Conservation (phyloP, 2,888 invertebrate genomes). For the Hypomecis punctinalis region DNA sequence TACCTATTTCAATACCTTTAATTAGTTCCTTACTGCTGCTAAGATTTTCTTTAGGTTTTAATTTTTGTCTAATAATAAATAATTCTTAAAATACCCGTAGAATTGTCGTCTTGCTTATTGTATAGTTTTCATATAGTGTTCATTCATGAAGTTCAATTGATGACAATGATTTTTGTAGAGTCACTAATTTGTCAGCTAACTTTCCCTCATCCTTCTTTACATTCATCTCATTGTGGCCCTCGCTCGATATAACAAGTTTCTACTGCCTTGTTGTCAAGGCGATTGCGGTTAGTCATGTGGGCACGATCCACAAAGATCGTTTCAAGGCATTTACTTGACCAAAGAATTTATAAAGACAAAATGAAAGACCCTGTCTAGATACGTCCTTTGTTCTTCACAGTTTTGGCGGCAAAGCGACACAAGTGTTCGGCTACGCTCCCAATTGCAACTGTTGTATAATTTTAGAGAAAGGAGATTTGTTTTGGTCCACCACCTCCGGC, state of each 20-base stretch:
- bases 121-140: neutral
- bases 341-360: slow-evolving; percentile 10
- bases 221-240: slow-evolving; percentile 35
- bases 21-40: too few relatives aligned
- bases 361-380: neutral
- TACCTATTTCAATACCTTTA: too few relatives aligned
- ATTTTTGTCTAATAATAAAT: too few relatives aligned
- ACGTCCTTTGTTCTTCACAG: slow-evolving; percentile 21
- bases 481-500: slow-evolving; percentile 78
- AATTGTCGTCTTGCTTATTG: too few relatives aligned
- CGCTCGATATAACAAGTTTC: slow-evolving; percentile 44
- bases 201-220: slow-evolving; percentile 30
- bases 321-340: slow-evolving; percentile 22
- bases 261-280: slow-evolving; percentile 45
- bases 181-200: slow-evolving; percentile 13
- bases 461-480: slow-evolving; percentile 84
- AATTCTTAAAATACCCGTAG: too few relatives aligned
- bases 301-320: slow-evolving; percentile 11
- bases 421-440: slow-evolving; percentile 58
- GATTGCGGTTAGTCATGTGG: slow-evolving; percentile 30
- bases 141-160: neutral
- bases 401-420: slow-evolving; percentile 62
- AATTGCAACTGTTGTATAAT: slow-evolving; percentile 78
- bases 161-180: neutral
- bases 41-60: too few relatives aligned